Evolutionary conservation across 2,888 invertebrate species (phyloP).

Genomic region (Catonia carolina): DNA sequence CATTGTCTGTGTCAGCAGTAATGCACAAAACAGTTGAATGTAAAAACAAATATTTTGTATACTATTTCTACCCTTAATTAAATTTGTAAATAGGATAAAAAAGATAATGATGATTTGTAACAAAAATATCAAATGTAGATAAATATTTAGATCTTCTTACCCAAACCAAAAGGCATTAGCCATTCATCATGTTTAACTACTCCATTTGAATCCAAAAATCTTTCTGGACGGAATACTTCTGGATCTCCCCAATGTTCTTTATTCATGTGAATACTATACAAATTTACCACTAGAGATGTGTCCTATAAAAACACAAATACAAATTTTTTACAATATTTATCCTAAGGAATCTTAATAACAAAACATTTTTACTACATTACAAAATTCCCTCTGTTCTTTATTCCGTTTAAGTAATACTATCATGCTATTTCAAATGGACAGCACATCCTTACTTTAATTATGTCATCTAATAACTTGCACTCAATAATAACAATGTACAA

Average conservation of each 20-base stretch:
- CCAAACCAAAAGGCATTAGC: slow-evolving; percentile 43
- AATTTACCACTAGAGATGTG: slow-evolving; percentile 47
- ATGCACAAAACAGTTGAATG: too few species aligned
- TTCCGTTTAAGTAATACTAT: too few species aligned
- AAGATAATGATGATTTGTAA: neutral
- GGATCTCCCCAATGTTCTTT: slow-evolving; percentile 55
- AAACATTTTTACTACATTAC: too few species aligned
- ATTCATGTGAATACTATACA: slow-evolving; percentile 53
- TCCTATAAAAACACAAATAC: too few species aligned
- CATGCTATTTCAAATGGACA: too few species aligned
- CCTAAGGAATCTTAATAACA: too few species aligned
- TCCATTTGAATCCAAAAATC: slow-evolving; percentile 48
- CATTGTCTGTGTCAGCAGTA: too few species aligned
- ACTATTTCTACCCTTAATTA: neutral
- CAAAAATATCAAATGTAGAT: neutral
- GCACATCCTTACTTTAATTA: too few species aligned
- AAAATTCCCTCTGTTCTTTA: too few species aligned
- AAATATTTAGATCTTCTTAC: slow-evolving; percentile 35
- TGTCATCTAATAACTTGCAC: too few species aligned
- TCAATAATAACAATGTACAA: too few species aligned
- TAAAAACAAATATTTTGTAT: neutral
- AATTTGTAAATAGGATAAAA: slow-evolving; percentile 8
- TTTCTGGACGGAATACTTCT: slow-evolving; percentile 54
- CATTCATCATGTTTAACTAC: slow-evolving; percentile 37
- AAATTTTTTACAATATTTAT: too few species aligned